phyloP scores from a whole-genome alignment of 2,888 invertebrate genomes.

The Polymixis flavicincta region DNA sequence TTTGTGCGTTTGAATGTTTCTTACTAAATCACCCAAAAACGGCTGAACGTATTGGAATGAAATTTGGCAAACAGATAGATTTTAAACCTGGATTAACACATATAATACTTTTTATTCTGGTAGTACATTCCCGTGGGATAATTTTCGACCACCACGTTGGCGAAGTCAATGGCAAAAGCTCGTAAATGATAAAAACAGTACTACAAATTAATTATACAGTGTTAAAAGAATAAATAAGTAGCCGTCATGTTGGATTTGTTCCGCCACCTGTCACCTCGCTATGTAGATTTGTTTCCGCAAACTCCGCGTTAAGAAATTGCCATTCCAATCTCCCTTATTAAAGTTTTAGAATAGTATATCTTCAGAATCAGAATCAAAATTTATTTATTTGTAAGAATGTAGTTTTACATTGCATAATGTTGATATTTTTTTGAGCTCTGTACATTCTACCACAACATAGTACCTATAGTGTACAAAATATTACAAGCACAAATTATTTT shows the following conservation, averaged over 20 bases:
- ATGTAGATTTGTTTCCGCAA: slow-evolving; percentile 35
- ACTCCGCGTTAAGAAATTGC: slow-evolving; percentile 16
- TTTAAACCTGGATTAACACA: no score
- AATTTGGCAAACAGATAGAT: no score
- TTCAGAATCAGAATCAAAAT: neutral
- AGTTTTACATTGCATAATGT: neutral
- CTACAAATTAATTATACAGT: slow-evolving; percentile 29
- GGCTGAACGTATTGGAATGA: no score
- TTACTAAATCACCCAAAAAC: no score
- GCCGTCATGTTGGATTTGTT: slow-evolving; percentile 10
- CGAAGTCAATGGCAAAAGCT: no score
- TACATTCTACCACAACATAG: neutral
- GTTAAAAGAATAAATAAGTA: slow-evolving; percentile 33
- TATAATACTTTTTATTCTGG: no score
- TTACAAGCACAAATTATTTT: neutral
- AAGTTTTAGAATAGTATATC: neutral
- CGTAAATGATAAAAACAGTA: neutral
- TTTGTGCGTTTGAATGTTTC: no score
- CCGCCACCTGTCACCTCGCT: slow-evolving; percentile 42
- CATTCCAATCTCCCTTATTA: slow-evolving; percentile 19
- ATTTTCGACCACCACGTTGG: no score
- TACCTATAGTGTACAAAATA: neutral
- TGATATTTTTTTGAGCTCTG: neutral
- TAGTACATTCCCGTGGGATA: no score
- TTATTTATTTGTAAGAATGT: neutral